A percentile compares a stretch with the other conserved stretches of the same genome.
These are phyloP conservation scores for Rhopalosiphum padi DNA, from an alignment of 1,140 invertebrate species.

Conservation along the genomic window DNA sequence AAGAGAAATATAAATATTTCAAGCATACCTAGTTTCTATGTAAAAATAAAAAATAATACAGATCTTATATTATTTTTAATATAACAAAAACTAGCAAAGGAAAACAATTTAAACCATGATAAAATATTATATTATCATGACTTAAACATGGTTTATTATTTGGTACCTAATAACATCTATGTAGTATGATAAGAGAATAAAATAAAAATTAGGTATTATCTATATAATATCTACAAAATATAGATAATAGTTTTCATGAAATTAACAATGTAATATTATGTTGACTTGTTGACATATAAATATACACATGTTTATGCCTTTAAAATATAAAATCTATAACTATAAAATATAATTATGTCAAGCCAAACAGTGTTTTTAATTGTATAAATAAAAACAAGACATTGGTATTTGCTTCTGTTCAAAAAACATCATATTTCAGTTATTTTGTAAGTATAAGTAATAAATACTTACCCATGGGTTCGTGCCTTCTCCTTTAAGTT, in stretches of 20 bases:
- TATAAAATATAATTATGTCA: background rate
- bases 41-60: background rate
- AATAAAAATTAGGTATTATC: background rate
- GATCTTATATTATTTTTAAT: background rate
- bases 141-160: too few species aligned
- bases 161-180: background rate
- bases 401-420: background rate
- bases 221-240: background rate
- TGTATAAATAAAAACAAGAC: background rate
- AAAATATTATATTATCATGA: background rate
- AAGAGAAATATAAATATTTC: background rate
- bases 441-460: background rate
- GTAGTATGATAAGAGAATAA: background rate
- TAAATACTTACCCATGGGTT: slow-evolving; percentile 78
- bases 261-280: background rate
- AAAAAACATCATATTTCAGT: background rate
- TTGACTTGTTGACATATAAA: too few species aligned
- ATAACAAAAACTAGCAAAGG: background rate
- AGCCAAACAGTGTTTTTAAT: background rate
- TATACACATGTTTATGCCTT: too few species aligned
- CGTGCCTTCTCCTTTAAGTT: slow-evolving; percentile 74
- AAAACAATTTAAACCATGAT: background rate
- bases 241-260: background rate
- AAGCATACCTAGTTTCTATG: background rate
- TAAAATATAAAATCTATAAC: too few species aligned